Percentiles rank a stretch among this genome's conserved stretches.
phyloP scores from a whole-genome alignment of 2,888 invertebrate genomes.

The Patella ulyssiponensis region DNA sequence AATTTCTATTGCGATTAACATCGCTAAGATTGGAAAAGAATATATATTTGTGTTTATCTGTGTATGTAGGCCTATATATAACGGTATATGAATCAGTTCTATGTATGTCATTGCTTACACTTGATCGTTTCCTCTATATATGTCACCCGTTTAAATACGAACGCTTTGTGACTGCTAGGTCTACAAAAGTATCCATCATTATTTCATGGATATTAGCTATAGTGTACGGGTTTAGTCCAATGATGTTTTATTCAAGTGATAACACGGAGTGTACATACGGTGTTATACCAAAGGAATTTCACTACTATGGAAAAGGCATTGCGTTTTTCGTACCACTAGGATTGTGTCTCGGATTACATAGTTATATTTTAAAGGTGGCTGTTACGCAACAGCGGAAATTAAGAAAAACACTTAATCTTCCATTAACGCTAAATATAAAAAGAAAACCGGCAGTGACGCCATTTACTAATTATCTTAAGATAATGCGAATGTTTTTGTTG shows the following conservation, averaged over 20 bases:
- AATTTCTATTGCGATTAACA: constrained; percentile 7
- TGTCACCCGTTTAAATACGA: not conserved
- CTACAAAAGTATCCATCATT: not conserved
- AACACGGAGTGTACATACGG: not conserved
- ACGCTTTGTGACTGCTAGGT: constrained; percentile 1
- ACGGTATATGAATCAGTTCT: constrained; percentile 4
- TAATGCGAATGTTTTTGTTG: not conserved
- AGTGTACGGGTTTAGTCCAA: constrained; percentile 3
- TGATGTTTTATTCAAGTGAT: not conserved
- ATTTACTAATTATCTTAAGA: not conserved
- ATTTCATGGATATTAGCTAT: not conserved
- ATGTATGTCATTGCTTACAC: not conserved
- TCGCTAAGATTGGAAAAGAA: not conserved
- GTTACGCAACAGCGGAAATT: constrained; percentile 2
- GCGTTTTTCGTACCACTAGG: not conserved
- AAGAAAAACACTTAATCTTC: not conserved
- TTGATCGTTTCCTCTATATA: not conserved
- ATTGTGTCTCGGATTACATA: not conserved
- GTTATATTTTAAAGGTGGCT: not conserved
- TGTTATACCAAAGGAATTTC: constrained; percentile 4
- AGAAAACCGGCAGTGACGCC: not conserved
- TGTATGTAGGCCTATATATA: constrained; percentile 1
- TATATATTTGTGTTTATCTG: constrained; percentile 5
- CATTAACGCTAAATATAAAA: not conserved
- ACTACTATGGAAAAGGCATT: not conserved